phyloP scores from a whole-genome alignment of 2,113 vertebrate genomes.

The Camelus dromedarius region DNA sequence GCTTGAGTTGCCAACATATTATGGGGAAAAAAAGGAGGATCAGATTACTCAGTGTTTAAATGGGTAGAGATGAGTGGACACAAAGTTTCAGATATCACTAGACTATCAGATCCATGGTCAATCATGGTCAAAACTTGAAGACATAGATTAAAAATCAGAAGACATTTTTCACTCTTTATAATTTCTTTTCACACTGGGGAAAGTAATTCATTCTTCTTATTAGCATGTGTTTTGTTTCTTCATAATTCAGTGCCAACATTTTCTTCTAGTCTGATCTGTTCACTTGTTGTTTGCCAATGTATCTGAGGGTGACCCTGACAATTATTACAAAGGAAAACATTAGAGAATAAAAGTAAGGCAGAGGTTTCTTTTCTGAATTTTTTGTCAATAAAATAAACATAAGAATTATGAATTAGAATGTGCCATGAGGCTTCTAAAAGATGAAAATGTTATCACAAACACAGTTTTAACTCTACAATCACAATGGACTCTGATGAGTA shows the following conservation, averaged over 20 bases:
- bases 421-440: neutral
- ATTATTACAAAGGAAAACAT: neutral
- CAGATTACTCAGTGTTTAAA: neutral
- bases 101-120: neutral
- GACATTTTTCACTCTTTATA: neutral
- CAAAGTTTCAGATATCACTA: neutral
- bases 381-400: neutral
- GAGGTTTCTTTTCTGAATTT: neutral
- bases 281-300: neutral
- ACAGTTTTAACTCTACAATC: neutral
- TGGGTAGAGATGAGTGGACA: neutral
- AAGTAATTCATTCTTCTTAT: neutral
- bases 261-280: neutral
- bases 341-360: neutral
- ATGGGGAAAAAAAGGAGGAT: neutral
- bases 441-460: neutral
- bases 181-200: neutral
- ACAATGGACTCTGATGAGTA: neutral
- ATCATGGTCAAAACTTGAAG: neutral
- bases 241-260: neutral
- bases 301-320: neutral
- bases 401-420: neutral
- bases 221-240: slow-evolving; percentile 2
- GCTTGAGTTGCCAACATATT: neutral
- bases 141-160: neutral